Evolutionary conservation across 2,113 vertebrate species (phyloP).

Genomic region (Microtus richardsoni): DNA sequence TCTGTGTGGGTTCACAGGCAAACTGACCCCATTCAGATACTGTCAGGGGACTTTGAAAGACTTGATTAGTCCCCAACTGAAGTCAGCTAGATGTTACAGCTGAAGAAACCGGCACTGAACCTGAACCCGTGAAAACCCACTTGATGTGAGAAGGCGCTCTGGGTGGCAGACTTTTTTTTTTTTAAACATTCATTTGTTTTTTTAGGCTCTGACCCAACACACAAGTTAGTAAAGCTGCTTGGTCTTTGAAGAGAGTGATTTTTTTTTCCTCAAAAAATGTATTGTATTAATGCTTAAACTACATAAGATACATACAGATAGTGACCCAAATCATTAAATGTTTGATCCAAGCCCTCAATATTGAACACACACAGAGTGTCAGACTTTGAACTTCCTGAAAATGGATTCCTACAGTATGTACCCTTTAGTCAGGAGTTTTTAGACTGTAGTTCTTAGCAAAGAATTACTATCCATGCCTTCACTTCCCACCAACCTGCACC

Average conservation of each 20-base stretch:
- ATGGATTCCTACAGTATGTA: background rate
- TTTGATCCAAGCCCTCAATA: background rate
- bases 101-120: background rate
- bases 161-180: background rate
- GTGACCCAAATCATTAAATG: background rate
- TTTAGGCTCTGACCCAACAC: background rate
- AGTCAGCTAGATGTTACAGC: background rate
- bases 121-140: background rate
- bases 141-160: conserved; percentile 24
- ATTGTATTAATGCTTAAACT: background rate
- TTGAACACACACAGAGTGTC: background rate
- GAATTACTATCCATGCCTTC: background rate
- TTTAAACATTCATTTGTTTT: background rate
- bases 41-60: background rate
- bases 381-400: background rate
- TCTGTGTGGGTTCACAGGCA: background rate
- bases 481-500: background rate
- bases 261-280: background rate
- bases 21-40: conserved; percentile 21
- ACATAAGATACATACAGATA: background rate
- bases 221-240: background rate
- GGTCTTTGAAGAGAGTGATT: background rate
- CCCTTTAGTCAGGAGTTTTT: background rate
- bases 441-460: background rate
- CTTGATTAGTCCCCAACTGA: background rate